These are phyloP conservation scores for Dallia pectoralis DNA, from an alignment of 2,797 vertebrate species.

Conservation along the genomic window DNA sequence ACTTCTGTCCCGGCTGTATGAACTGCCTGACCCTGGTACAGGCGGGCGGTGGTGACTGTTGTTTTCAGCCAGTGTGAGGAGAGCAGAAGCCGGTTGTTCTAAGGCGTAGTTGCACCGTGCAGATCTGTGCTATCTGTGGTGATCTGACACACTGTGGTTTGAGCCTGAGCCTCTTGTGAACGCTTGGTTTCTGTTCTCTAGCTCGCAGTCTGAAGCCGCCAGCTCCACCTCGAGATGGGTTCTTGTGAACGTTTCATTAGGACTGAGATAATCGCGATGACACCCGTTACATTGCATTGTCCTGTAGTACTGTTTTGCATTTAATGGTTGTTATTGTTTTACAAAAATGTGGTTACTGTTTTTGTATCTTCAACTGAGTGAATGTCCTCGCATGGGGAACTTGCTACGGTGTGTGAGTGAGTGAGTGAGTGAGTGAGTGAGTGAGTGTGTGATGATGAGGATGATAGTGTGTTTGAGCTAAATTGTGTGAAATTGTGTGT, in stretches of 20 bases:
- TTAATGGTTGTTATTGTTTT: background rate
- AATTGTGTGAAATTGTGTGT: background rate
- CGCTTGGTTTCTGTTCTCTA: conserved; percentile 35
- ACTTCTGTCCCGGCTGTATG: too few relatives aligned
- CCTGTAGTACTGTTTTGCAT: too few relatives aligned
- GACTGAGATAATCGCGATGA: too few relatives aligned
- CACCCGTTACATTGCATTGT: too few relatives aligned
- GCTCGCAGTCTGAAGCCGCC: background rate
- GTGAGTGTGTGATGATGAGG: background rate
- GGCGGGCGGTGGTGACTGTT: too few relatives aligned
- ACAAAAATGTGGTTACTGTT: background rate
- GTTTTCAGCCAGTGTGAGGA: background rate
- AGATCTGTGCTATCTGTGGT: conserved; percentile 40
- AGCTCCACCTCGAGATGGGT: background rate
- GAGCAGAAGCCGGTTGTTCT: background rate
- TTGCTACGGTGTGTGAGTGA: background rate
- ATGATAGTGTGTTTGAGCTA: background rate
- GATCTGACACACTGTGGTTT: conserved; percentile 67
- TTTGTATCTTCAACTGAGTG: background rate
- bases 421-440: background rate
- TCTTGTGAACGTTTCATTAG: too few relatives aligned
- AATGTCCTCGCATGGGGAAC: background rate
- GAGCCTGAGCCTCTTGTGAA: conserved; percentile 51
- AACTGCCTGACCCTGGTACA: too few relatives aligned
- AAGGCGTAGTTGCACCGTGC: background rate